A percentile compares a stretch with the other conserved stretches of the same genome.
phyloP scores from a whole-genome alignment of 2,888 invertebrate species.

The Ophion costatus region DNA sequence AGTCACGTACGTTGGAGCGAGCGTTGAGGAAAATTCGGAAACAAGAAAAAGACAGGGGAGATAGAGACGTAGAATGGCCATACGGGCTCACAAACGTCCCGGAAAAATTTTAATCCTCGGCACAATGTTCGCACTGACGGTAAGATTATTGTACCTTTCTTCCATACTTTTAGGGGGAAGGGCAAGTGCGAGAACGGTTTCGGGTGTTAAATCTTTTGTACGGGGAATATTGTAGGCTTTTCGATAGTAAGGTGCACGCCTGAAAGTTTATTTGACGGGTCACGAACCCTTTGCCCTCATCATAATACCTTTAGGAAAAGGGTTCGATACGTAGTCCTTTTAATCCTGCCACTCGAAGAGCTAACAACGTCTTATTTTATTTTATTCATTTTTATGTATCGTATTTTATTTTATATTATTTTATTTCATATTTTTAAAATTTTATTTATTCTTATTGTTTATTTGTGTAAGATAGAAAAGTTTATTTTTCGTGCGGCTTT shows the following conservation, averaged over 20 bases:
- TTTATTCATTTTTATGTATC: too few relatives aligned
- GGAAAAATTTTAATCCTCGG: constrained; percentile 19
- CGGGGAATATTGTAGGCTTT: background rate
- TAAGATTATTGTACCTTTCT: background rate
- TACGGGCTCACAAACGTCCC: constrained; percentile 5
- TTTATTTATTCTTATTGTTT: too few relatives aligned
- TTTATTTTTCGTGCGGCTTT: too few relatives aligned
- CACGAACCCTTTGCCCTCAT: background rate
- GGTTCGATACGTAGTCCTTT: background rate
- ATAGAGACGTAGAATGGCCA: constrained; percentile 37
- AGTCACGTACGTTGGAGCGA: background rate
- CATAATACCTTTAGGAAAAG: background rate
- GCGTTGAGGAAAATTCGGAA: background rate
- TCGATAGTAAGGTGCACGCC: too few relatives aligned
- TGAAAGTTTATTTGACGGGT: background rate
- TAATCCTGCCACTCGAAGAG: background rate
- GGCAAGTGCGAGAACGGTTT: background rate
- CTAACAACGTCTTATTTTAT: background rate
- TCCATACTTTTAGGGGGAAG: background rate
- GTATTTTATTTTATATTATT: too few relatives aligned
- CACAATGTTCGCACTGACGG: constrained; percentile 3
- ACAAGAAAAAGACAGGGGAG: background rate
- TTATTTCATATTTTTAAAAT: too few relatives aligned
- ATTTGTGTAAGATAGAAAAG: too few relatives aligned
- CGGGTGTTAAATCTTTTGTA: background rate